Evolutionary conservation across 1,140 invertebrate genomes (phyloP).

Genomic region (Limonius californicus): DNA sequence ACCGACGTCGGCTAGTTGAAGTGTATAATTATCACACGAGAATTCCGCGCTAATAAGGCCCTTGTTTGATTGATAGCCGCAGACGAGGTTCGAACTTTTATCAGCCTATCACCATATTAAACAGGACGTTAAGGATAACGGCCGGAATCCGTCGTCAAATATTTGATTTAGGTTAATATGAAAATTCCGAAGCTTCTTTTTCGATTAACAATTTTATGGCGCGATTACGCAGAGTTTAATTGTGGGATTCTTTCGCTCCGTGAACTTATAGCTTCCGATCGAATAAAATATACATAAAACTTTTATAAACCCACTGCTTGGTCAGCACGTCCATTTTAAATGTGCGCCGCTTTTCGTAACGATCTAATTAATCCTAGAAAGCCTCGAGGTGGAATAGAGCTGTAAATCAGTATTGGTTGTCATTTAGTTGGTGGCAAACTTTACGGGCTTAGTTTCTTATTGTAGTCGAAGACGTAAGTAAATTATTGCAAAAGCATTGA

Average conservation of each 20-base stretch:
- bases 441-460: no score
- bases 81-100: neutral
- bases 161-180: slow-evolving; percentile 13
- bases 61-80: slow-evolving; percentile 7
- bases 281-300: neutral
- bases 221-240: neutral
- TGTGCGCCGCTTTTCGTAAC: no score
- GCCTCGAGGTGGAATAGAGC: no score
- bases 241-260: neutral
- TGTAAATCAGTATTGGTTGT: no score
- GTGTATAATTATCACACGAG: slow-evolving; percentile 18
- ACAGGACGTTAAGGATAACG: neutral
- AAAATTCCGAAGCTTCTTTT: neutral
- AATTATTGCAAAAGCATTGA: no score
- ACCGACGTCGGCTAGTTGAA: neutral
- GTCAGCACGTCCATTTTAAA: no score
- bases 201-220: neutral
- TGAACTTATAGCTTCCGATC: neutral
- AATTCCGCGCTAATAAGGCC: slow-evolving; percentile 13
- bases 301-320: neutral
- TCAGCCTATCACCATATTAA: slow-evolving; percentile 2
- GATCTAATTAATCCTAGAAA: no score
- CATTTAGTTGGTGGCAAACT: no score
- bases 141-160: slow-evolving; percentile 2
- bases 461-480: no score